phyloP scores from a whole-genome alignment of 2,113 vertebrate genomes.

The Gnathonemus echidnorhynchus region DNA sequence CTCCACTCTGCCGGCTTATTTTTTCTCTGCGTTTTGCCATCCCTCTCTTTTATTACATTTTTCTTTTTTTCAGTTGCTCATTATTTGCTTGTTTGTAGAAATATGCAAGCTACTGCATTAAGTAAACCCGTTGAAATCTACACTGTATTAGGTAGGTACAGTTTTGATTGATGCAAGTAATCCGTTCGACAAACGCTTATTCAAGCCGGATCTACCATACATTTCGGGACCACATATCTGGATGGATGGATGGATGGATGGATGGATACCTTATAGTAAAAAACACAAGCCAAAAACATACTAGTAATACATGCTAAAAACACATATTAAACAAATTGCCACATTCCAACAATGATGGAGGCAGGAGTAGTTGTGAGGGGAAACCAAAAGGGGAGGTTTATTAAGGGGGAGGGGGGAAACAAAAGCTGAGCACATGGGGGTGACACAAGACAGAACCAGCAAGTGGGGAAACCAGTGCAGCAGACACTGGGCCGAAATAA shows the following conservation, averaged over 20 bases:
- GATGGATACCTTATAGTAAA: not conserved
- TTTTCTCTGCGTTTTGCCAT: not conserved
- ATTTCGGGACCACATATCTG: not conserved
- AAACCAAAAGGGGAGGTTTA: too few relatives aligned
- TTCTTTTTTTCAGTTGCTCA: not conserved
- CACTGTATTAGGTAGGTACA: not conserved
- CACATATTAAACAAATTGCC: not conserved
- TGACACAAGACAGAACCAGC: too few relatives aligned
- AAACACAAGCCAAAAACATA: not conserved
- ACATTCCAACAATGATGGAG: too few relatives aligned
- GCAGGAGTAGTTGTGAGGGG: too few relatives aligned
- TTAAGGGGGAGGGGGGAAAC: too few relatives aligned
- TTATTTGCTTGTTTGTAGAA: not conserved
- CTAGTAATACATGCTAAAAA: not conserved
- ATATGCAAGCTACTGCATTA: not conserved
- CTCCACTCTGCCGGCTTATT: not conserved
- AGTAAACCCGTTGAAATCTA: not conserved
- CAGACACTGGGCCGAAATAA: too few relatives aligned
- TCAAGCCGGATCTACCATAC: not conserved
- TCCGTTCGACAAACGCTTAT: not conserved
- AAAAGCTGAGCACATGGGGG: too few relatives aligned
- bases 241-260: not conserved
- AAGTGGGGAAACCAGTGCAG: too few relatives aligned
- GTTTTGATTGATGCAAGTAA: not conserved
- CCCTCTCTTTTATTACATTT: not conserved